Evolutionary conservation across 2,797 vertebrate species (phyloP).

Genomic region (Ctenochaetus hawaiiensis): DNA sequence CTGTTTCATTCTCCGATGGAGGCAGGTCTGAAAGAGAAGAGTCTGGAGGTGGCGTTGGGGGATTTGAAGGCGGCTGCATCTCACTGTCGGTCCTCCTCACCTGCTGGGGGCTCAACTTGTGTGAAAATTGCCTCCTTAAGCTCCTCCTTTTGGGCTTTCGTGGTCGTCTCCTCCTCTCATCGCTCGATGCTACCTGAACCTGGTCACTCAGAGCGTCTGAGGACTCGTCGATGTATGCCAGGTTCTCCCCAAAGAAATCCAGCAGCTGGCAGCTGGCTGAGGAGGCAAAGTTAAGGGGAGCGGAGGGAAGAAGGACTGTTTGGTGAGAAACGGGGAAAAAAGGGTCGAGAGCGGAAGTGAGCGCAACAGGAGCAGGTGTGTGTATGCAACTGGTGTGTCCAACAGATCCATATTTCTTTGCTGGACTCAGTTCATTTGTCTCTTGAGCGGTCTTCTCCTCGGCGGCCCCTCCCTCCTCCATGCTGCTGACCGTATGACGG

Average conservation of each 20-base stretch:
- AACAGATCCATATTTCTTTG: conserved; percentile 19
- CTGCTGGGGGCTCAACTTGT: conserved; percentile 56
- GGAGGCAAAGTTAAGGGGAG: conserved; percentile 43
- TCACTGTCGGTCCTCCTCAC: conserved; percentile 70
- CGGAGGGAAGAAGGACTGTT: conserved; percentile 42
- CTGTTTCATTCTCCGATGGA: conserved; percentile 38
- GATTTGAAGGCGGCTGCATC: conserved; percentile 80
- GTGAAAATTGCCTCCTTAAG: conserved; percentile 74
- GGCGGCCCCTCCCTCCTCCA: conserved; percentile 35
- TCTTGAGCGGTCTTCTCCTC: conserved; percentile 16
- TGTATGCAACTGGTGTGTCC: neutral
- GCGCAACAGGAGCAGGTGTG: neutral
- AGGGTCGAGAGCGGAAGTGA: neutral
- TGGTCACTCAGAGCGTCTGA: conserved; percentile 90
- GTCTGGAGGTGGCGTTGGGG: conserved; percentile 82
- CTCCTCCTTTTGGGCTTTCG: conserved; percentile 82
- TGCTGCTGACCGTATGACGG: conserved; percentile 9
- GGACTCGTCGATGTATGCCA: conserved; percentile 94
- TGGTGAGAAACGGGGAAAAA: conserved; percentile 22
- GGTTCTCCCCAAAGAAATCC: conserved; percentile 91
- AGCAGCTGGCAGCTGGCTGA: conserved; percentile 78
- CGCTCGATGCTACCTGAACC: conserved; percentile 50
- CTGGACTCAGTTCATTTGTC: conserved; percentile 34
- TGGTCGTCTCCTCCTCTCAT: conserved; percentile 67
- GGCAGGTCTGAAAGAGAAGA: conserved; percentile 56